phyloP scores from a whole-genome alignment of 2,888 invertebrate genomes.

The Rhamnusium bicolor region DNA sequence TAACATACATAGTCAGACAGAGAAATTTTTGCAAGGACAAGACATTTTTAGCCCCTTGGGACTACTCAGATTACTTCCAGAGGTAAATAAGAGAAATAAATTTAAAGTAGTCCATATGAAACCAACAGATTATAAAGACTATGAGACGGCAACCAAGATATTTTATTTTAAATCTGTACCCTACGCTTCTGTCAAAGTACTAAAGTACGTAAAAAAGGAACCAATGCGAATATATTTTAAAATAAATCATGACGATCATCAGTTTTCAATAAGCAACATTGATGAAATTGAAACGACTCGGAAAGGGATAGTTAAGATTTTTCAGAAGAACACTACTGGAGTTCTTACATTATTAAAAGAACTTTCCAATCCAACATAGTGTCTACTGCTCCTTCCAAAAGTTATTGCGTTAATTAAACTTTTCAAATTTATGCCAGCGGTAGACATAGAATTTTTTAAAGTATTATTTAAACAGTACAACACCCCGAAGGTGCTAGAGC shows the following conservation, averaged over 20 bases:
- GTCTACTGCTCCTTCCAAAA: background rate
- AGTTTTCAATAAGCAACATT: background rate
- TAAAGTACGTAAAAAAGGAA: background rate
- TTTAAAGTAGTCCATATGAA: background rate
- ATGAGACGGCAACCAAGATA: background rate
- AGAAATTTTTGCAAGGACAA: background rate
- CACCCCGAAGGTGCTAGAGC: background rate
- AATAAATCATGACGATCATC: background rate
- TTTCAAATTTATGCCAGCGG: background rate
- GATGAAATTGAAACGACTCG: background rate
- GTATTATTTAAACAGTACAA: background rate
- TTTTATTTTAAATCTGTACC: background rate
- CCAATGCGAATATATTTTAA: background rate
- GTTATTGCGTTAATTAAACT: background rate
- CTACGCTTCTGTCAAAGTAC: background rate
- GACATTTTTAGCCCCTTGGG: background rate
- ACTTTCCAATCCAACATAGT: background rate
- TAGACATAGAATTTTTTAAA: background rate
- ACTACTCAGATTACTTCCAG: too few species aligned
- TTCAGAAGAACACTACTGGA: background rate
- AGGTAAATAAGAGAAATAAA: background rate
- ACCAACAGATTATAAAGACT: background rate
- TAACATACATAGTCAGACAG: background rate
- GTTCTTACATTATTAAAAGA: background rate
- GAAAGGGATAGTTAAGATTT: background rate